phyloP scores from a whole-genome alignment of 2,113 vertebrate genomes.

The Pycnonotus jocosus region DNA sequence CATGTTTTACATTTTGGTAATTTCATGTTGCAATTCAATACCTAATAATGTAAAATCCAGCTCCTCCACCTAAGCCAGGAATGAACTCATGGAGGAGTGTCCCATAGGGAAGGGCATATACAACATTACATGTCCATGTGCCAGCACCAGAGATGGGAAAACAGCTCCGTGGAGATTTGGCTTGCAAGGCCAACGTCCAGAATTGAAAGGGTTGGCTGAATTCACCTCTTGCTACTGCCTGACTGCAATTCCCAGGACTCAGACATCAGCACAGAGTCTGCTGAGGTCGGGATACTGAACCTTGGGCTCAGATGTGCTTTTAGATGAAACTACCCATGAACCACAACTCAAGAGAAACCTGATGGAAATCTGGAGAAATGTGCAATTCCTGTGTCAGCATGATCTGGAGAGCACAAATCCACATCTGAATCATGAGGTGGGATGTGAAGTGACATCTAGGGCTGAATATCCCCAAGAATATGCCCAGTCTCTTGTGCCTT shows the following conservation, averaged over 20 bases:
- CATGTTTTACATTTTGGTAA: conserved; percentile 70
- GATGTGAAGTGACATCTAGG: neutral
- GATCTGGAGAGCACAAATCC: neutral
- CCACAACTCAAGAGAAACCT: neutral
- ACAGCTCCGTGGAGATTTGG: neutral
- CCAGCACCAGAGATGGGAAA: neutral
- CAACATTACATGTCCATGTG: neutral
- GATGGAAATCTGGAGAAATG: neutral
- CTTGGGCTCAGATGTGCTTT: neutral
- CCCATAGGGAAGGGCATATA: conserved; percentile 23
- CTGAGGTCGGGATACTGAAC: neutral
- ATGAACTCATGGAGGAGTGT: conserved; percentile 43
- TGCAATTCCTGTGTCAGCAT: neutral
- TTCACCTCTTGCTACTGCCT: conserved; percentile 19
- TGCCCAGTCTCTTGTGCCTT: neutral
- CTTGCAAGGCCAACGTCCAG: neutral
- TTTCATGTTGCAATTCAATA: conserved; percentile 62
- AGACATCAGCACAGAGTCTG: neutral
- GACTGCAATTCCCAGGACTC: neutral
- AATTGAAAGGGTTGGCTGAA: neutral
- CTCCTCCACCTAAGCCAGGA: conserved; percentile 24
- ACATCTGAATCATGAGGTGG: neutral
- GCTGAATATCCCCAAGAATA: neutral
- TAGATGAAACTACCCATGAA: neutral
- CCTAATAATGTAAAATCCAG: conserved; percentile 65